Percentiles rank a stretch among this genome's conserved stretches.
These are phyloP conservation scores for Caiman crocodilus DNA, from an alignment of 2,797 vertebrate species.

Conservation along the genomic window DNA sequence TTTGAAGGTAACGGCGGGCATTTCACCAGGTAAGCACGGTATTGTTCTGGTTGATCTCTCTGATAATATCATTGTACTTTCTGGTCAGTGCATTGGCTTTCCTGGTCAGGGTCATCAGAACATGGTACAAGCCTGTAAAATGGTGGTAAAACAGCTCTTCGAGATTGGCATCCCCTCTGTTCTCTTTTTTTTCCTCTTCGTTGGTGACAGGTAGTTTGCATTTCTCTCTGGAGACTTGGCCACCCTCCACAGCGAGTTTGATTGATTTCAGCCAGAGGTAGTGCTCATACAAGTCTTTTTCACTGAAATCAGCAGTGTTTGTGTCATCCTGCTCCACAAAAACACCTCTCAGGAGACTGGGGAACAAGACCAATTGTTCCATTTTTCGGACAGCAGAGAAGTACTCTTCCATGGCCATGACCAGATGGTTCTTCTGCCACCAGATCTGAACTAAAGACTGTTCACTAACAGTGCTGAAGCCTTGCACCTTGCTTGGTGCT, in stretches of 20 bases:
- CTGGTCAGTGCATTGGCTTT: conserved; percentile 84
- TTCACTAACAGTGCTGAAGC: not conserved
- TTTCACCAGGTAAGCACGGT: conserved; percentile 51
- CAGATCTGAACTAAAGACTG: conserved; percentile 43
- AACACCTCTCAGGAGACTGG: conserved; percentile 86
- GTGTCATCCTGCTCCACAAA: conserved; percentile 53
- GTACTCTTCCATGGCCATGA: conserved; percentile 81
- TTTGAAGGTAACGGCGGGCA: not conserved
- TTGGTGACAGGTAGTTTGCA: conserved; percentile 57
- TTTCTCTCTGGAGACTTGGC: conserved; percentile 77
- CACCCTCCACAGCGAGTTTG: conserved; percentile 80
- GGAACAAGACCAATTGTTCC: conserved; percentile 89
- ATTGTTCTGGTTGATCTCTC: conserved; percentile 62
- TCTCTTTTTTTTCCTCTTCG: conserved; percentile 42
- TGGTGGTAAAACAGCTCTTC: conserved; percentile 87
- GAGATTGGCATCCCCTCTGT: conserved; percentile 74
- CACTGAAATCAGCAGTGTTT: conserved; percentile 22
- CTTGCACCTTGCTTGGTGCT: not conserved
- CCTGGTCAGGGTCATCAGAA: conserved; percentile 85
- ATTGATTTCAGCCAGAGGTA: conserved; percentile 87
- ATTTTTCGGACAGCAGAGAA: conserved; percentile 81
- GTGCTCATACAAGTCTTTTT: conserved; percentile 80
- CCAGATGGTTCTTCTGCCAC: conserved; percentile 80
- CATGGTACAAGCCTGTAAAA: conserved; percentile 85
- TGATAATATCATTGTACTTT: conserved; percentile 89